These are phyloP conservation scores for Acanthurus leucopareius DNA, from an alignment of 2,797 vertebrate genomes.

Conservation along the genomic window DNA sequence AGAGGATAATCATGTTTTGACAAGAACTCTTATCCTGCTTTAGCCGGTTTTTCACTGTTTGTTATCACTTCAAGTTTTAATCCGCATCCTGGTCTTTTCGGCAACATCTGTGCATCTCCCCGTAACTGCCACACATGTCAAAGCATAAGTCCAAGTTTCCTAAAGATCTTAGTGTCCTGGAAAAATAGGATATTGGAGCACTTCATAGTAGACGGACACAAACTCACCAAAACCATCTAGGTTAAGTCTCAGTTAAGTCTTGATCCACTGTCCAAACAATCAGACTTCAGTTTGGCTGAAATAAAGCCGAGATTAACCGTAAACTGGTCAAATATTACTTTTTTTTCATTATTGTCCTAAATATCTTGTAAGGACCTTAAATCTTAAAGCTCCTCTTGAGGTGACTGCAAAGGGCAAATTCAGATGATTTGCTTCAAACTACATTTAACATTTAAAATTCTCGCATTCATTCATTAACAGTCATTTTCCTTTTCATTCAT, in stretches of 20 bases:
- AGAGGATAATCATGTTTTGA: neutral
- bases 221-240: too few species aligned
- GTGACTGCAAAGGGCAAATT: neutral
- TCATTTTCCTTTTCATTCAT: neutral
- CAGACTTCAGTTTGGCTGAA: too few species aligned
- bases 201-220: too few species aligned
- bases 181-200: too few species aligned
- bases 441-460: slow-evolving; percentile 1
- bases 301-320: too few species aligned
- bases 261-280: too few species aligned
- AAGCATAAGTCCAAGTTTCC: neutral
- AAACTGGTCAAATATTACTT: too few species aligned
- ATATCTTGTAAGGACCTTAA: too few species aligned
- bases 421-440: neutral
- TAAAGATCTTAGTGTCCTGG: too few species aligned
- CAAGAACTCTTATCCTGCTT: neutral
- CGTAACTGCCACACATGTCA: neutral
- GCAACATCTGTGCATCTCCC: slow-evolving; percentile 5
- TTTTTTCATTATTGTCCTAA: too few species aligned
- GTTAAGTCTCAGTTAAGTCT: too few species aligned
- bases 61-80: neutral
- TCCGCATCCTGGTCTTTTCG: neutral
- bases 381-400: neutral
- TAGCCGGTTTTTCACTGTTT: neutral
- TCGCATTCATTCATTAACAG: neutral